Conservation (phyloP, 1,140 invertebrate genomes). For the Panagrolaimus sp. region DNA sequence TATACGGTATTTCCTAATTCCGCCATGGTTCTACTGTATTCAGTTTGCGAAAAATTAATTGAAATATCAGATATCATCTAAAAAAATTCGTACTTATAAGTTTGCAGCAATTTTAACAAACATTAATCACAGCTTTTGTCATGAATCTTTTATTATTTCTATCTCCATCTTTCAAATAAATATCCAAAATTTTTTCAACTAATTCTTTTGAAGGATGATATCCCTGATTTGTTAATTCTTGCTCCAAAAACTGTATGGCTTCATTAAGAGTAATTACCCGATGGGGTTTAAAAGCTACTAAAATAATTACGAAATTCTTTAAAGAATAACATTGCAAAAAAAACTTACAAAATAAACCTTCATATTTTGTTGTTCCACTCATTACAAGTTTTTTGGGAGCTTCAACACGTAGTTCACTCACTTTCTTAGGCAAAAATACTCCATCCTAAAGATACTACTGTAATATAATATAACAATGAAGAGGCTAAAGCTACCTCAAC, state of each 20-base stretch:
- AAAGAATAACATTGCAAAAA: neutral
- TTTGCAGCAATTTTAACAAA: neutral
- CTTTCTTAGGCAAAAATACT: neutral
- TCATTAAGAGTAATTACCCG: neutral
- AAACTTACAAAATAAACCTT: constrained; percentile 5
- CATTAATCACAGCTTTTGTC: neutral
- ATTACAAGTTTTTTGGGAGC: neutral
- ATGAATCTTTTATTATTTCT: neutral
- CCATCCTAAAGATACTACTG: constrained; percentile 5
- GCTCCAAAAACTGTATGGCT: neutral
- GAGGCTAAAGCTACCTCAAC: neutral
- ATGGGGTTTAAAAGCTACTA: constrained; percentile 1
- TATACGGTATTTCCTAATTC: constrained; percentile 20
- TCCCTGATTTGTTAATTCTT: neutral
- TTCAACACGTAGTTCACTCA: neutral
- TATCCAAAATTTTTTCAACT: neutral
- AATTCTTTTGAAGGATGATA: neutral
- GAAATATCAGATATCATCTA: constrained; percentile 25
- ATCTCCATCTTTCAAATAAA: constrained; percentile 2
- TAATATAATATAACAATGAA: neutral
- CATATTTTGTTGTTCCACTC: constrained; percentile 14
- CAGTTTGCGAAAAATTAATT: neutral
- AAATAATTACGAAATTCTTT: constrained; percentile 7
- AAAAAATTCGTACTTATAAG: constrained; percentile 12
- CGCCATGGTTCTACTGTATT: constrained; percentile 6